These are phyloP conservation scores for Poecile atricapillus DNA, from an alignment of 2,113 vertebrate species.

Conservation along the genomic window DNA sequence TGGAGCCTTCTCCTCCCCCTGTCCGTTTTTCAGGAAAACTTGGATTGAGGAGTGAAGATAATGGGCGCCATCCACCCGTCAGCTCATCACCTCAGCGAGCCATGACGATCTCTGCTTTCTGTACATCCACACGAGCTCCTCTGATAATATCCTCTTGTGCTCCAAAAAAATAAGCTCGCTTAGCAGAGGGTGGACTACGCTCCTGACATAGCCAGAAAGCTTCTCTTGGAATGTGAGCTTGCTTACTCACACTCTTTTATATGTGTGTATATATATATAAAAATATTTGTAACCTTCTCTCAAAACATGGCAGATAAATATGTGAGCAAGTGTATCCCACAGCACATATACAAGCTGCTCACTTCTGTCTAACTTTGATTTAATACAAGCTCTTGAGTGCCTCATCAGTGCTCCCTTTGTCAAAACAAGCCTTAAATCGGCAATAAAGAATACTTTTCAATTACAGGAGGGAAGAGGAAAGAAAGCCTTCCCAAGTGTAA, in stretches of 20 bases:
- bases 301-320: conserved; percentile 35
- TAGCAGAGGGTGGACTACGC: conserved; percentile 16
- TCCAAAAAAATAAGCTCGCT: conserved; percentile 52
- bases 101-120: conserved; percentile 68
- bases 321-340: conserved; percentile 18
- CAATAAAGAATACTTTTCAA: conserved; percentile 40
- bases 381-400: conserved; percentile 37
- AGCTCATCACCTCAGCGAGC: conserved; percentile 73
- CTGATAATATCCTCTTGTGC: conserved; percentile 66
- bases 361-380: conserved; percentile 33
- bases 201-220: conserved; percentile 52
- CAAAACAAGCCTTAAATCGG: conserved; percentile 47
- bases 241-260: conserved; percentile 1
- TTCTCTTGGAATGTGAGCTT: conserved; percentile 41
- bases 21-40: conserved; percentile 68
- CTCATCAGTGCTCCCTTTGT: conserved; percentile 25
- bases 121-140: conserved; percentile 64
- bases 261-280: conserved; percentile 31
- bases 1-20: conserved; percentile 33
- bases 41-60: conserved; percentile 68
- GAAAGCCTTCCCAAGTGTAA: conserved; percentile 37
- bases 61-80: conserved; percentile 72
- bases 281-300: conserved; percentile 53
- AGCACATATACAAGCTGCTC: neutral
- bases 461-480: conserved; percentile 23